phyloP scores from a whole-genome alignment of 2,888 invertebrate genomes.

The Sminthurides aquaticus region DNA sequence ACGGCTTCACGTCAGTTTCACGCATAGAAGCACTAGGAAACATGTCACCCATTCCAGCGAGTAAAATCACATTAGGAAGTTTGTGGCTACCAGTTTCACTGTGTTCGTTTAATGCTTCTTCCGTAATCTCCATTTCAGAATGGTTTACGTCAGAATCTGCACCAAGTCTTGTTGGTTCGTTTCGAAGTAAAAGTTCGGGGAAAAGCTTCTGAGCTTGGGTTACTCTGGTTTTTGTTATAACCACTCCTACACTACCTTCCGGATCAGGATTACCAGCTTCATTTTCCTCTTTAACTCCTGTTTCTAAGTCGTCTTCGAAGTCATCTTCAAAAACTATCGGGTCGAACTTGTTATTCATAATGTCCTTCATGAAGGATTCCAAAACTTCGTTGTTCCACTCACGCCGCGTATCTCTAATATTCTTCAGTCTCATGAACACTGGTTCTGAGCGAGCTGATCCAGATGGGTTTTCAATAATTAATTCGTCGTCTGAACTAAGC shows the following conservation, averaged over 20 bases:
- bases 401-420: slow-evolving; percentile 1
- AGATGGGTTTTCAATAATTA: background rate
- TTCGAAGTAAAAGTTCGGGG: background rate
- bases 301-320: too few relatives aligned
- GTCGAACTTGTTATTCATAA: background rate
- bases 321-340: background rate
- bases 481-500: background rate
- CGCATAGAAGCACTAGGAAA: background rate
- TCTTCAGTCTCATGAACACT: background rate
- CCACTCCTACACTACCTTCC: background rate
- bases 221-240: slow-evolving; percentile 6
- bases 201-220: slow-evolving; percentile 13
- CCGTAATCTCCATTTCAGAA: background rate
- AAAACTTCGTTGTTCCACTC: slow-evolving; percentile 15
- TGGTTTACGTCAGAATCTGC: background rate
- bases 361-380: slow-evolving; percentile 9
- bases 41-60: too few relatives aligned
- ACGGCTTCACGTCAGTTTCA: background rate
- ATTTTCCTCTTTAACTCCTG: too few relatives aligned
- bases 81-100: background rate
- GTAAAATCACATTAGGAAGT: too few relatives aligned
- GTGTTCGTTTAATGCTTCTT: background rate
- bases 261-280: too few relatives aligned
- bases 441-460: slow-evolving; percentile 13
- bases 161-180: background rate